Conservation (phyloP, 30 jellyfish, hydroid and myxozoan genomes). For the Mastigias papua region DNA sequence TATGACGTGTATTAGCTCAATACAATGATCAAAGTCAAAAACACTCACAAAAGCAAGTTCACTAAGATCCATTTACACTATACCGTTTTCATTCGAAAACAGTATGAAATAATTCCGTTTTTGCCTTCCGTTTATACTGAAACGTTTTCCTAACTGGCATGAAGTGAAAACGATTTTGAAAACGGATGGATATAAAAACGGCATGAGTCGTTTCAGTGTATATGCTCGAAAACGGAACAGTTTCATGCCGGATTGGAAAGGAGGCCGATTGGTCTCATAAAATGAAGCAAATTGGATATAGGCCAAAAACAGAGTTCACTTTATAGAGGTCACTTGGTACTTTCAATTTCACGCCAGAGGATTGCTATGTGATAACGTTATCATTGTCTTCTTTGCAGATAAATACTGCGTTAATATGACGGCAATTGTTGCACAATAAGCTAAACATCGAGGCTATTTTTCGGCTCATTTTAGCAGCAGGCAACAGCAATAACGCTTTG, state of each 20-base stretch:
- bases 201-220: not conserved
- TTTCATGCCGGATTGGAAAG: constrained; percentile 19
- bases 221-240: not conserved
- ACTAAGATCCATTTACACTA: constrained; percentile 42
- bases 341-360: not conserved
- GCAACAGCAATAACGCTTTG: constrained; percentile 22
- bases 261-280: constrained; percentile 1
- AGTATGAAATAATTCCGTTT: not conserved
- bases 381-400: constrained; percentile 26
- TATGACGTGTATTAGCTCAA: too few relatives aligned
- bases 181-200: not conserved
- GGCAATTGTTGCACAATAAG: constrained; percentile 20
- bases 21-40: too few relatives aligned
- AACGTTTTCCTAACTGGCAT: not conserved
- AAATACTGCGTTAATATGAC: constrained; percentile 23
- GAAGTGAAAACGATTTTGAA: not conserved
- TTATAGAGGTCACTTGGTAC: not conserved
- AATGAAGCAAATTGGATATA: not conserved
- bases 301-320: not conserved
- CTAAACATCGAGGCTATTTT: constrained; percentile 10
- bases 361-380: constrained; percentile 13
- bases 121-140: not conserved
- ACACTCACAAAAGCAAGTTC: too few relatives aligned
- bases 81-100: constrained; percentile 10
- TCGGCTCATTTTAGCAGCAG: constrained; percentile 21